Conservation (phyloP, 2,888 invertebrate species). For the Sympetrum striolatum region DNA sequence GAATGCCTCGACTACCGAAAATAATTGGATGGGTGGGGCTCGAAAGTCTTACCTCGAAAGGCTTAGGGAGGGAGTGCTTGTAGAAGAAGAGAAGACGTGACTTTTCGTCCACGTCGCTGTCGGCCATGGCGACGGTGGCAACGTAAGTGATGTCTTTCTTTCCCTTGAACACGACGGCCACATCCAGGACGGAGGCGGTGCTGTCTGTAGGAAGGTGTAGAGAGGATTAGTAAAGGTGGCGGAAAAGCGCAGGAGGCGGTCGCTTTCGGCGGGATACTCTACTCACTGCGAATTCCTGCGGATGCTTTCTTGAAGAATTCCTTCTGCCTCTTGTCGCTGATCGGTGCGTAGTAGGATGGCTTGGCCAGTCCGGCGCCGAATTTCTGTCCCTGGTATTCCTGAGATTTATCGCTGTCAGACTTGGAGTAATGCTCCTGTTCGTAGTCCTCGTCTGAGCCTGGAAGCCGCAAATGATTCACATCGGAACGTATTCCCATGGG, state of each 20-base stretch:
- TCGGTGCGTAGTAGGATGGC: constrained; percentile 53
- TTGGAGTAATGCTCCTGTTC: not conserved
- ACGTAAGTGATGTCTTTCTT: constrained; percentile 62
- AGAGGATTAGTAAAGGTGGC: not conserved
- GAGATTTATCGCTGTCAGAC: not conserved
- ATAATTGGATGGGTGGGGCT: not conserved
- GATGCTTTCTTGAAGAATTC: constrained; percentile 64
- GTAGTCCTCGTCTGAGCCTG: not conserved
- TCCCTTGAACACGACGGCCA: constrained; percentile 65
- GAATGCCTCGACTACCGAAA: not conserved
- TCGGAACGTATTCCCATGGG: not conserved
- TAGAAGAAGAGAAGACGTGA: constrained; percentile 63
- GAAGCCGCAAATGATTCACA: not conserved
- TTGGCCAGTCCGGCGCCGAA: constrained; percentile 9
- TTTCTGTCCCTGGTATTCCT: not conserved
- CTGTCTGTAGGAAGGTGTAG: constrained; percentile 54
- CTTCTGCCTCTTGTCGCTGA: constrained; percentile 63
- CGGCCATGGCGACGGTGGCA: constrained; percentile 64
- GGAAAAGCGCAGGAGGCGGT: not conserved
- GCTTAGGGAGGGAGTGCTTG: constrained; percentile 56
- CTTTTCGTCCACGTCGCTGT: constrained; percentile 67
- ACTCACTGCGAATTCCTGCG: constrained; percentile 63
- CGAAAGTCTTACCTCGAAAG: constrained; percentile 4
- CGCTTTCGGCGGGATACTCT: not conserved
- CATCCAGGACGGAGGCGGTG: constrained; percentile 63